Base-by-base conservation (phyloP, 2,888 invertebrate species). In the Lysandra coridon region DNA sequence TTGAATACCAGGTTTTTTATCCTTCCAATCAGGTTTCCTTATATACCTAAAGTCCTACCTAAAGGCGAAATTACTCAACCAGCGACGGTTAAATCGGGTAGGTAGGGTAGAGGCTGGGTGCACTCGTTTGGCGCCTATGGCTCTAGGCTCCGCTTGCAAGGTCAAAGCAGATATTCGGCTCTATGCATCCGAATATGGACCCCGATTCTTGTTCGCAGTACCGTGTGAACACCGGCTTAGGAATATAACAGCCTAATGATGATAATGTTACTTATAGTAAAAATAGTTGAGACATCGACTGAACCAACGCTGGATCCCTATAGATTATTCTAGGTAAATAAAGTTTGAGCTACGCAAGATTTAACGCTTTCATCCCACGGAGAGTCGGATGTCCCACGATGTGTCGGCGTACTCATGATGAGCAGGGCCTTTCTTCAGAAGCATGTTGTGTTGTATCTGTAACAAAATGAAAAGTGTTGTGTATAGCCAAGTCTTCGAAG, bases 71-170 rank as follows among this genome's bases (percentile, higher is more conserved):
- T 91, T 92, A 91, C 89, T 90, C 89, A 78, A 80, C 75, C 81
- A 79, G 80, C 80, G 40, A 77, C 79, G 79, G 81, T 79, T 73
- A 62, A 57, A 73, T 73, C 23, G 80, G 80, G 78, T 57, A 44
- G 81, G 80, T 30, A 30, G 75, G 80, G 69, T 64, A 49, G 73
- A 69, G 82, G 86, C 87, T 85, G 87, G 83, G 90, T 92, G 89
- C 88, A 86, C 84, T 84, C 87, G 89, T 89, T 88, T 89, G 88
- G 85, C 91, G 91, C 89, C 90, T 87, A 82, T 90, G 94, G 94
- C 94, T 94, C 90, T 86, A 83, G 89, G 85, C 94, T 94, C 85
- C 93, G 87, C 90, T 86, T 79, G 85, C 90, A 85, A 86, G 85
- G 81, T 84, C 90, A 84, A 84, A 88, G 83, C 83, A 84, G 83